phyloP scores from a whole-genome alignment of 2,888 invertebrate species.

The Leptopilina drosophilae region DNA sequence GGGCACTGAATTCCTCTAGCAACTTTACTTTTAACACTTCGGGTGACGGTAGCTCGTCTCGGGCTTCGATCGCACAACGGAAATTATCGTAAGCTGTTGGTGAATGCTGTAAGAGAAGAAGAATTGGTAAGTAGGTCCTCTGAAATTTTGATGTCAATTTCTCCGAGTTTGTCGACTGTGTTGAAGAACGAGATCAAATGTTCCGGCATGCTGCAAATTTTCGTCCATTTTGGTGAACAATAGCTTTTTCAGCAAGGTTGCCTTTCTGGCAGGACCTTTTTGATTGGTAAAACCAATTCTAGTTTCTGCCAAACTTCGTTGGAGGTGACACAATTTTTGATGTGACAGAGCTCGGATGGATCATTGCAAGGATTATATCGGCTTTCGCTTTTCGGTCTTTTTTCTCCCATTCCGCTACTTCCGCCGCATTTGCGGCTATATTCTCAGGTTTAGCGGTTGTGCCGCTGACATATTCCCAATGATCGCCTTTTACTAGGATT shows the following conservation, averaged over 20 bases:
- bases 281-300: neutral
- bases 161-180: slow-evolving; percentile 48
- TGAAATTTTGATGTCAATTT: slow-evolving; percentile 46
- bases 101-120: slow-evolving; percentile 50
- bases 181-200: slow-evolving; percentile 47
- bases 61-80: slow-evolving; percentile 50
- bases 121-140: slow-evolving; percentile 46
- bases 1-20: slow-evolving; percentile 44
- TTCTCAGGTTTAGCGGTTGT: too few species aligned
- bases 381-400: too few species aligned
- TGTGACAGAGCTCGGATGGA: too few species aligned
- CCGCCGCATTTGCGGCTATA: too few species aligned
- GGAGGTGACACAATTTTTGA: too few species aligned
- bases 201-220: slow-evolving; percentile 46
- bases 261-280: slow-evolving; percentile 51
- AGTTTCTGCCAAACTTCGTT: too few species aligned
- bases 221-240: slow-evolving; percentile 50
- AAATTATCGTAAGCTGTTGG: slow-evolving; percentile 50
- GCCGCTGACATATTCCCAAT: too few species aligned
- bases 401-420: too few species aligned
- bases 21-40: slow-evolving; percentile 49
- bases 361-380: too few species aligned
- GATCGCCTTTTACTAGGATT: too few species aligned
- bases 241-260: slow-evolving; percentile 48
- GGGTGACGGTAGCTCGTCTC: slow-evolving; percentile 50